Evolutionary conservation across 1,140 invertebrate species (phyloP), one percentile per base, ranked within the genome.

Genomic region (Ceratoteleas bidentatus): DNA sequence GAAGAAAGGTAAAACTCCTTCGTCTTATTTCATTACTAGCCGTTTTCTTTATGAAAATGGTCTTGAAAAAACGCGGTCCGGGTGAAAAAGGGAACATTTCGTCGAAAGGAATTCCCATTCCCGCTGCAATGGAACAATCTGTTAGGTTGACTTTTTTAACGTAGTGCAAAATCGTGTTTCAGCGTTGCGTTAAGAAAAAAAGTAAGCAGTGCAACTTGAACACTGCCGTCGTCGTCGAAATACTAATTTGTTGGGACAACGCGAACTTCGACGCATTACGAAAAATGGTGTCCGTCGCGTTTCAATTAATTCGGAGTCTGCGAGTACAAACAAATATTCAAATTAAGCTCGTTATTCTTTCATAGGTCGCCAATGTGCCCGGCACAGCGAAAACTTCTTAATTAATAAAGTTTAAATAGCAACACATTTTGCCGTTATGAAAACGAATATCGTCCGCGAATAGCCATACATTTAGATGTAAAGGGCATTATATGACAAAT

Each of bases 291-390:
- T n/a, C 33, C 24, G 8, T 9, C 34, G n/a, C 6, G 6, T 40
- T 57, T 58, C 38, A 50, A 62, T 62, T 62, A 62, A 62, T 62
- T 62, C 38, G 3, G 40, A 38, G 9, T 5, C 9, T 5, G 5
- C 10, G 43, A 52, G 14, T 33, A 7, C 34, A 38, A 53, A 53
- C 61, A 52, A 64, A 38, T 53, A 52, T 64, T 53, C 34, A 38
- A 64, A 64, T 64, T 52, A 52, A 64, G 14, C 61, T 64, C 49
- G 40, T 64, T 64, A 64, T 64, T 62, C 58, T 58, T 62, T 62
- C 45, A 50, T 36, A 62, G 58, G 11, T n/a, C 49, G 36, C 33
- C 32, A 47, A 60, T 60, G 11, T 13, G 10, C 11, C 7, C 16
- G 10, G 24, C 57, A 47, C 16, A 45, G 33, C 45, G 43, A 34